Percentiles rank a stretch among this genome's conserved stretches.
phyloP scores from a whole-genome alignment of 92 coral and sea anemone genomes.

The Phymanthus crucifer region DNA sequence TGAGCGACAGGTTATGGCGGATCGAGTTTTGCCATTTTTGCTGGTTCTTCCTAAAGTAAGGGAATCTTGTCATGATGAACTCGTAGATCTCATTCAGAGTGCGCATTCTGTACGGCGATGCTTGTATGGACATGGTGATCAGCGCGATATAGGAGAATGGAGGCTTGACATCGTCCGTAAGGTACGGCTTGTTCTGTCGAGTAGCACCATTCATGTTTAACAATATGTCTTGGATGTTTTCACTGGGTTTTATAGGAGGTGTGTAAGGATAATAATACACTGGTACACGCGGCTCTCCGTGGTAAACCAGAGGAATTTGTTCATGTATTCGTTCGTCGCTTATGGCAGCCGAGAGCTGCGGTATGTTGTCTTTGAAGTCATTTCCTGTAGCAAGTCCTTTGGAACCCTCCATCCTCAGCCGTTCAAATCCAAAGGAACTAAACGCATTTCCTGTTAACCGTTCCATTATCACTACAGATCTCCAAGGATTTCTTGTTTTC shows the following conservation, averaged over 20 bases:
- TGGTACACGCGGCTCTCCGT: constrained; percentile 31
- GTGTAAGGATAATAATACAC: constrained; percentile 46
- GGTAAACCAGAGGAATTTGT: constrained; percentile 32
- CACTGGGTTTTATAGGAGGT: constrained; percentile 55
- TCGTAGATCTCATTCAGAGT: constrained; percentile 97
- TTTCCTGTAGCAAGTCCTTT: constrained; percentile 37
- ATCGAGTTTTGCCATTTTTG: constrained; percentile 99
- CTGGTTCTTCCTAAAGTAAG: constrained; percentile 94
- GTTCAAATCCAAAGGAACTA: constrained; percentile 43
- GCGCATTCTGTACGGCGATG: constrained; percentile 91
- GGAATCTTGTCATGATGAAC: constrained; percentile 94
- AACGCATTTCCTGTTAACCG: constrained; percentile 27
- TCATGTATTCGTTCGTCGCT: neutral
- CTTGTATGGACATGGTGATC: constrained; percentile 94
- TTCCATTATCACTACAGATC: constrained; percentile 5
- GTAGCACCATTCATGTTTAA: constrained; percentile 26
- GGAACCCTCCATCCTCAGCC: constrained; percentile 33
- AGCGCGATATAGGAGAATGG: constrained; percentile 96
- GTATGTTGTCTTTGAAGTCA: constrained; percentile 31
- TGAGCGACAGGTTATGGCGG: constrained; percentile 89
- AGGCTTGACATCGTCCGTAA: constrained; percentile 94
- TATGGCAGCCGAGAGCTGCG: constrained; percentile 15
- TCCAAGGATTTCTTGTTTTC: neutral
- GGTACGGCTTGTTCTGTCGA: constrained; percentile 87
- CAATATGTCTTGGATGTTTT: constrained; percentile 31